Evolutionary conservation across 2,797 vertebrate species (phyloP).

Genomic region (Pseudocheirus occidentalis): DNA sequence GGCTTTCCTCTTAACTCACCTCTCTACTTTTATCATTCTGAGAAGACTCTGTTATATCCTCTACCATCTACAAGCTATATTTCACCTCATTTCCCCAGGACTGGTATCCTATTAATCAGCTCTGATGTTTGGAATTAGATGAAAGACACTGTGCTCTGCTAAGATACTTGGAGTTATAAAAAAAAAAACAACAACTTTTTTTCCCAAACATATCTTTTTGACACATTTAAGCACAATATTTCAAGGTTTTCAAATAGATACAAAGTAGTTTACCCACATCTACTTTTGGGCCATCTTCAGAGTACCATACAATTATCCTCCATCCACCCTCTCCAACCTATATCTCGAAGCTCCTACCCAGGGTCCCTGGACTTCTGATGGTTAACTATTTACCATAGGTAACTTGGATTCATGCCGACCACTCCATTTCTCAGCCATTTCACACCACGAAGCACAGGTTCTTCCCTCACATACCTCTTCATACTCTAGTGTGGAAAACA

Average conservation of each 20-base stretch:
- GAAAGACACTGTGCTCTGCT: background rate
- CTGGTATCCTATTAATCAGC: background rate
- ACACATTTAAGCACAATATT: background rate
- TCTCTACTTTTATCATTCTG: background rate
- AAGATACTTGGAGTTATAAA: background rate
- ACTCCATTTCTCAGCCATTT: background rate
- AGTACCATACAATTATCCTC: background rate
- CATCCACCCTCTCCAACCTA: background rate
- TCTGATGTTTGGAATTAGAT: background rate
- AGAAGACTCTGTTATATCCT: background rate
- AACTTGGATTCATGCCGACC: background rate
- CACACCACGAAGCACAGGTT: background rate
- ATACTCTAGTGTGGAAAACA: background rate
- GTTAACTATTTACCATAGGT: background rate
- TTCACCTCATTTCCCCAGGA: background rate
- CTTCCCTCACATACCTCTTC: background rate
- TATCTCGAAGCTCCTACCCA: background rate
- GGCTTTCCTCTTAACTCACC: background rate
- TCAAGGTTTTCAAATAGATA: background rate
- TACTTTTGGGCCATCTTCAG: background rate
- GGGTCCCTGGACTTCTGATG: background rate
- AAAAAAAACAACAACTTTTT: background rate
- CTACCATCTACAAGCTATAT: background rate
- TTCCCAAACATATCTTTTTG: background rate
- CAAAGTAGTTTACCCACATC: background rate